Evolutionary conservation across 2,888 invertebrate genomes (phyloP).

Genomic region (Dyspetes luteomarginatus): DNA sequence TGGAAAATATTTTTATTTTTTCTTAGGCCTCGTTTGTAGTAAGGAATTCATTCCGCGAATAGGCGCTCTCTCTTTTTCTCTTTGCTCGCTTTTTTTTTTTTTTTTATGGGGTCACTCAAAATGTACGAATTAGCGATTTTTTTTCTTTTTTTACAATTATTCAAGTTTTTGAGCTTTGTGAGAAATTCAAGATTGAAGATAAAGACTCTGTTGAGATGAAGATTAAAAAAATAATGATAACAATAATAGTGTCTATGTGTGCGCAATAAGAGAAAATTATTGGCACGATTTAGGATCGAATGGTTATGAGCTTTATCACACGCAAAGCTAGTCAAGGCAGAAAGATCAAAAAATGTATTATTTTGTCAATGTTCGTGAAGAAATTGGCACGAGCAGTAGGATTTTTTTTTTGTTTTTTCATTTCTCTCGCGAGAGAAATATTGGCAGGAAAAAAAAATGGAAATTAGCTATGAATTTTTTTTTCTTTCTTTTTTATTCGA

Average conservation of each 20-base stretch:
- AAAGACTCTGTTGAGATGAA: slow-evolving; percentile 50
- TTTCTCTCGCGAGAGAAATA: slow-evolving; percentile 65
- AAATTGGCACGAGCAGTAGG: too few species aligned
- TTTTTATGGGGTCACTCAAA: background rate
- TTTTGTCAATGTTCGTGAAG: slow-evolving; percentile 70
- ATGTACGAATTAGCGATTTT: background rate
- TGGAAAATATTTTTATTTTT: slow-evolving; percentile 2
- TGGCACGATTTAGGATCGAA: slow-evolving; percentile 71
- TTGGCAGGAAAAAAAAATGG: slow-evolving; percentile 27
- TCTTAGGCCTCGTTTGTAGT: slow-evolving; percentile 7
- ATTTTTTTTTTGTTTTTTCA: slow-evolving; percentile 67
- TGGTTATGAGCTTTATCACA: slow-evolving; percentile 77
- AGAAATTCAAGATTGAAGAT: slow-evolving; percentile 57
- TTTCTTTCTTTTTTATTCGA: slow-evolving; percentile 26
- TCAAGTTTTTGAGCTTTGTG: background rate
- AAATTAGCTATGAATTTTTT: slow-evolving; percentile 71
- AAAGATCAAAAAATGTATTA: slow-evolving; percentile 73
- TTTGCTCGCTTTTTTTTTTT: slow-evolving; percentile 8
- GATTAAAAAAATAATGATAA: slow-evolving; percentile 26
- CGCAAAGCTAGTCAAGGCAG: slow-evolving; percentile 75
- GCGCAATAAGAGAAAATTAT: slow-evolving; percentile 37
- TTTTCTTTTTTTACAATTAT: background rate
- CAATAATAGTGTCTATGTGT: slow-evolving; percentile 2
- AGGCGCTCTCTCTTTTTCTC: slow-evolving; percentile 16
- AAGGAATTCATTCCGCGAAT: slow-evolving; percentile 17